phyloP scores from a whole-genome alignment of 1,140 invertebrate species.

The Drosophila nebulosa region DNA sequence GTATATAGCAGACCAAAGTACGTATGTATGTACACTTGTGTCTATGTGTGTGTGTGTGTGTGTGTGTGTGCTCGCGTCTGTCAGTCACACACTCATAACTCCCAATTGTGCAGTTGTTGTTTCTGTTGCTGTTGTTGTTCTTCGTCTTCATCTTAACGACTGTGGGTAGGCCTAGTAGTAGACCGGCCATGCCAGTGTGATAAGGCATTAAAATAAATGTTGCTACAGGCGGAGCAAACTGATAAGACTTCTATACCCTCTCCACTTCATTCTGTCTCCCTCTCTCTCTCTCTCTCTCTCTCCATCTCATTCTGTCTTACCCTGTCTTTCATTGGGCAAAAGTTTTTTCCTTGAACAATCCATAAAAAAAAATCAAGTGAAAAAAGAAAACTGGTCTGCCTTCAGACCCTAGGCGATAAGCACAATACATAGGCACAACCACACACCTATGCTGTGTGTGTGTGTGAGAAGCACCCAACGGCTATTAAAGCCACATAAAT shows the following conservation, averaged over 20 bases:
- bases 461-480: slow-evolving; percentile 40
- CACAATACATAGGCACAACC: not conserved
- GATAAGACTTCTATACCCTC: slow-evolving; percentile 60
- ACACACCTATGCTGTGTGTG: not conserved
- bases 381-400: slow-evolving; percentile 32
- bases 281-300: not conserved
- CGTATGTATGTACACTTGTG: too few species aligned
- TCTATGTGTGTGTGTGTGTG: not conserved
- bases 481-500: slow-evolving; percentile 79
- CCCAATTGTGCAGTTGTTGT: slow-evolving; percentile 77
- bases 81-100: slow-evolving; percentile 69
- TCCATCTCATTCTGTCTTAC: not conserved
- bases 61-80: slow-evolving; percentile 17
- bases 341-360: slow-evolving; percentile 9
- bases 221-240: slow-evolving; percentile 64
- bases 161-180: slow-evolving; percentile 36
- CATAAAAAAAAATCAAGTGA: slow-evolving; percentile 28
- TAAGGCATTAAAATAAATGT: slow-evolving; percentile 78
- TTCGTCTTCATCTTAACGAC: slow-evolving; percentile 15
- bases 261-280: slow-evolving; percentile 16
- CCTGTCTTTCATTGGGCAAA: slow-evolving; percentile 16
- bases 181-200: slow-evolving; percentile 45
- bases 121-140: slow-evolving; percentile 12
- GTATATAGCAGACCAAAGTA: not conserved
- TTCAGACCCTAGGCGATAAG: slow-evolving; percentile 48